These are phyloP conservation scores for Axinella damicornis DNA, from an alignment of 37 sponge, comb jelly and placozoan species.

Conservation along the genomic window DNA sequence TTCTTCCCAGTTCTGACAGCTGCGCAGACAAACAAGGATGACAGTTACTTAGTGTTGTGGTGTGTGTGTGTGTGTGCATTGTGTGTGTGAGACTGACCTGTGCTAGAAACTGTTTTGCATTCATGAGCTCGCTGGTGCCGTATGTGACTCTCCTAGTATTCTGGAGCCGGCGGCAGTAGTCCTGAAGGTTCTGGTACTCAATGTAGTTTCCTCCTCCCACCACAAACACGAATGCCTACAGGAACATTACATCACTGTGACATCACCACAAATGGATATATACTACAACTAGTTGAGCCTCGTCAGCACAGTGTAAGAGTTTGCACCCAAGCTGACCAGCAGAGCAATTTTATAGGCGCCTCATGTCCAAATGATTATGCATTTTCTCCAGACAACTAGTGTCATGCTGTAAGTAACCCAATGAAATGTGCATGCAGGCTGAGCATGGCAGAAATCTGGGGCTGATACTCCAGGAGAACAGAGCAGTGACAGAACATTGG, in stretches of 20 bases:
- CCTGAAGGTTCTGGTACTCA: constrained; percentile 95
- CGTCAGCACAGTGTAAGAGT: too few species aligned
- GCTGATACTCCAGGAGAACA: too few species aligned
- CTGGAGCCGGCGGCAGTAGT: constrained; percentile 66
- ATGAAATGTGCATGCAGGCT: too few species aligned
- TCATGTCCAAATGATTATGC: too few species aligned
- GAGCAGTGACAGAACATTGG: too few species aligned
- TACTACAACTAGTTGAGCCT: too few species aligned
- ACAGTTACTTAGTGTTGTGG: not conserved
- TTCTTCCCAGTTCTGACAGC: constrained; percentile 28
- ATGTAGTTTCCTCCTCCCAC: constrained; percentile 98
- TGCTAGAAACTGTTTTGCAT: constrained; percentile 71
- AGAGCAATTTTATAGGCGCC: not conserved
- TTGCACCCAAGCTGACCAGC: not conserved
- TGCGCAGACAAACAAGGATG: not conserved
- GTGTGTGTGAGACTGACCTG: constrained; percentile 71
- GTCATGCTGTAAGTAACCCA: too few species aligned
- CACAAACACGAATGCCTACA: constrained; percentile 92
- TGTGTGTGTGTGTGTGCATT: not conserved
- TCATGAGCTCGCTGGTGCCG: constrained; percentile 84
- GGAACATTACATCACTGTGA: too few species aligned
- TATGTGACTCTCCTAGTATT: constrained; percentile 70
- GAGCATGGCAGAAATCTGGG: too few species aligned
- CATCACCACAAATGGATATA: too few species aligned
- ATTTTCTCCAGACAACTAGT: too few species aligned